phyloP scores from a whole-genome alignment of 2,113 vertebrate genomes.

The Strigops habroptila region DNA sequence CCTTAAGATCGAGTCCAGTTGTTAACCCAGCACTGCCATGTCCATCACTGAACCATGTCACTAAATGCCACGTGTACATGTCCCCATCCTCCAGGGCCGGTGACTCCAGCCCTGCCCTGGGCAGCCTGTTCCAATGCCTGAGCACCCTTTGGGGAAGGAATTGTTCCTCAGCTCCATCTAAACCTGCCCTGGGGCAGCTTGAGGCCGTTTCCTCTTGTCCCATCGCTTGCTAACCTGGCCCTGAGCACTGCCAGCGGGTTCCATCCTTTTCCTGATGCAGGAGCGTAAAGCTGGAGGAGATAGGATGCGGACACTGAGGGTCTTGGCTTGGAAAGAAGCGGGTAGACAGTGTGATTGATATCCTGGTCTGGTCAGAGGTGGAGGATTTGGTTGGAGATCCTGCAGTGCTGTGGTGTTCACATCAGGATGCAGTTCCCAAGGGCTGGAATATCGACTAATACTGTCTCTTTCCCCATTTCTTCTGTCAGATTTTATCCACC shows the following conservation, averaged over 20 bases:
- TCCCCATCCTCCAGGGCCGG: neutral
- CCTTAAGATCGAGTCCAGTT: neutral
- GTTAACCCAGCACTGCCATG: neutral
- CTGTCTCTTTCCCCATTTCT: neutral
- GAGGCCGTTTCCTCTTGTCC: neutral
- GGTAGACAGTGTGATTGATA: accelerated
- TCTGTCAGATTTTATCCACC: neutral
- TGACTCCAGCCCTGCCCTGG: neutral
- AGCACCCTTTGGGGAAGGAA: neutral
- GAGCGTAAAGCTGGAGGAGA: neutral
- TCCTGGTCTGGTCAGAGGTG: neutral
- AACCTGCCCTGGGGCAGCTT: neutral
- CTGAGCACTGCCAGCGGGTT: neutral
- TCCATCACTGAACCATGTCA: neutral
- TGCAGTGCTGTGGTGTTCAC: accelerated
- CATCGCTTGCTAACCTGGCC: neutral
- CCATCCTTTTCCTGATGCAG: neutral
- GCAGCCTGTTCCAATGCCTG: neutral
- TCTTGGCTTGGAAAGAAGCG: neutral
- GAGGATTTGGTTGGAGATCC: neutral
- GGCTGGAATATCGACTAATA: neutral
- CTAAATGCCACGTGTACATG: neutral
- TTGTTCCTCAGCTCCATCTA: neutral
- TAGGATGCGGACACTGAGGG: neutral
- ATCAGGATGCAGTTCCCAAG: neutral